phyloP scores from a whole-genome alignment of 2,888 invertebrate species.

The Amiota communis region DNA sequence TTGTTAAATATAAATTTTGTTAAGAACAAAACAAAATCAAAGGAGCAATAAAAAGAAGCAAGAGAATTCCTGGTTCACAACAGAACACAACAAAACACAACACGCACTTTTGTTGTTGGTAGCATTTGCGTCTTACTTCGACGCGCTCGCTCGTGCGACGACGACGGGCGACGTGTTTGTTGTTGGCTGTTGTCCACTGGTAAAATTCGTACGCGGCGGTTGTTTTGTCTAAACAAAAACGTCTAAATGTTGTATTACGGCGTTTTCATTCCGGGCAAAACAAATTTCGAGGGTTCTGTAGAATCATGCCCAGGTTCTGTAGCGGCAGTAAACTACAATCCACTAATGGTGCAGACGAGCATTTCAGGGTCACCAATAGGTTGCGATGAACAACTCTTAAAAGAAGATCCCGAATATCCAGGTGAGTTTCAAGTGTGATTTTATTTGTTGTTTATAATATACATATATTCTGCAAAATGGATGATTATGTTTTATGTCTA shows the following conservation, averaged over 20 bases:
- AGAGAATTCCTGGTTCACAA: too few relatives aligned
- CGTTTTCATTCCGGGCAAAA: slow-evolving; percentile 52
- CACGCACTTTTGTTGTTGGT: too few relatives aligned
- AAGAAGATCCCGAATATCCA: slow-evolving; percentile 58
- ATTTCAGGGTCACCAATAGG: neutral
- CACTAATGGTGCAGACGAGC: slow-evolving; percentile 25
- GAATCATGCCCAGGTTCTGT: slow-evolving; percentile 53
- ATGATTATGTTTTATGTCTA: neutral
- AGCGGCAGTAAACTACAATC: slow-evolving; percentile 48
- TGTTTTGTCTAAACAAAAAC: slow-evolving; percentile 1
- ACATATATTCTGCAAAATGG: too few relatives aligned
- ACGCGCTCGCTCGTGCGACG: neutral
- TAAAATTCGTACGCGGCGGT: slow-evolving; percentile 4
- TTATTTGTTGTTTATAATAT: neutral
- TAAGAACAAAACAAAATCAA: too few relatives aligned
- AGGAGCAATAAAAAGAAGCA: too few relatives aligned
- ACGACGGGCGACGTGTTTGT: neutral
- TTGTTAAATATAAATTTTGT: too few relatives aligned
- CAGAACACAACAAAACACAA: too few relatives aligned
- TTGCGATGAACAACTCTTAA: slow-evolving; percentile 23
- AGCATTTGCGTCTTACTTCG: neutral
- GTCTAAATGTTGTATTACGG: slow-evolving; percentile 52
- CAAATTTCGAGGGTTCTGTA: slow-evolving; percentile 52
- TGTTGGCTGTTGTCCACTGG: neutral
- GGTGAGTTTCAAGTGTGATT: slow-evolving; percentile 45